Percentiles rank a stretch among this genome's conserved stretches.
These are phyloP conservation scores for Pseudomyrmex sp. DNA, from an alignment of 1,140 invertebrate species.

Conservation along the genomic window DNA sequence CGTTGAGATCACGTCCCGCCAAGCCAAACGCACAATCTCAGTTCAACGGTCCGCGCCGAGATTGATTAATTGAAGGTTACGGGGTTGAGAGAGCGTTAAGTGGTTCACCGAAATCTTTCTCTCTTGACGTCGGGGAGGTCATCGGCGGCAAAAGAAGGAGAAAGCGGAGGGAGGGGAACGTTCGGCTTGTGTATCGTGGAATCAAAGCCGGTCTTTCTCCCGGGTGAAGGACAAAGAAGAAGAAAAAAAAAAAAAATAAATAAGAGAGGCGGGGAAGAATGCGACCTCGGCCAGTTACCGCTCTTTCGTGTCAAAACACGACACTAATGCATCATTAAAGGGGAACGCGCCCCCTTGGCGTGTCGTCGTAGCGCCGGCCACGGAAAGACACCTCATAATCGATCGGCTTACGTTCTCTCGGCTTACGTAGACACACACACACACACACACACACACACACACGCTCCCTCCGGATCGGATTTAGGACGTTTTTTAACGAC, in stretches of 20 bases:
- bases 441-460: not conserved
- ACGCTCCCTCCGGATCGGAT: not conserved
- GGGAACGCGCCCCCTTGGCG: slow-evolving; percentile 54
- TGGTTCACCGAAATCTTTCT: slow-evolving; percentile 71
- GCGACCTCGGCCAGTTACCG: slow-evolving; percentile 71
- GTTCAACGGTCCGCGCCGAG: slow-evolving; percentile 62
- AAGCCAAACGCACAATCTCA: slow-evolving; percentile 62
- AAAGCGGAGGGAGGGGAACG: not conserved
- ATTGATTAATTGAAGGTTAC: slow-evolving; percentile 75
- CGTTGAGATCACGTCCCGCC: slow-evolving; percentile 1
- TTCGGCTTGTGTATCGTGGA: slow-evolving; percentile 54
- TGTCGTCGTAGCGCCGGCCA: slow-evolving; percentile 57
- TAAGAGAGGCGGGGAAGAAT: slow-evolving; percentile 61
- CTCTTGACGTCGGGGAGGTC: slow-evolving; percentile 54
- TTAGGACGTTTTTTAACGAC: not conserved
- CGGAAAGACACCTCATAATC: slow-evolving; percentile 69
- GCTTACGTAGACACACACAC: slow-evolving; percentile 22
- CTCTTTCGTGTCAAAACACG: slow-evolving; percentile 77
- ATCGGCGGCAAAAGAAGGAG: not conserved
- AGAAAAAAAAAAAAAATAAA: slow-evolving; percentile 64
- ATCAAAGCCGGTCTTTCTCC: slow-evolving; percentile 54
- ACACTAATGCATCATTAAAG: slow-evolving; percentile 78
- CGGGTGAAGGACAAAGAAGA: slow-evolving; percentile 61
- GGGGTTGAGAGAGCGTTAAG: slow-evolving; percentile 69
- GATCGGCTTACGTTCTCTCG: slow-evolving; percentile 63